A percentile compares a stretch with the other conserved stretches of the same genome.
Evolutionary conservation across 2,113 vertebrate species (phyloP).

Genomic region (Poicephalus meyeri): DNA sequence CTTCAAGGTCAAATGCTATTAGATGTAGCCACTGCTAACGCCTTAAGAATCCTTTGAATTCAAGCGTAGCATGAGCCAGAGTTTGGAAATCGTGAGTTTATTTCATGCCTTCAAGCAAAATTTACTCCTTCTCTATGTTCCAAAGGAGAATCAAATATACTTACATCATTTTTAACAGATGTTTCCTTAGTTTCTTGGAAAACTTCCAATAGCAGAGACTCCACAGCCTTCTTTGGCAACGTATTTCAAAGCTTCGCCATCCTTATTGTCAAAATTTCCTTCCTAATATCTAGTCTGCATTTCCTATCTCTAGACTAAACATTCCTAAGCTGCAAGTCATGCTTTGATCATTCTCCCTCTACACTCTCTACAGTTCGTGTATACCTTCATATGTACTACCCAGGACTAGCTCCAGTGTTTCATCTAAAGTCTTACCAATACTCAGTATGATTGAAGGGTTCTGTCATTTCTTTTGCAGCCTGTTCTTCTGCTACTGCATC

Average conservation of each 20-base stretch:
- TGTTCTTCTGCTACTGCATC: not conserved
- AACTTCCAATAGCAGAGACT: not conserved
- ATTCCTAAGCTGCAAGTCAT: not conserved
- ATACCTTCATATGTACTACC: not conserved
- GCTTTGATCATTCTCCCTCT: not conserved
- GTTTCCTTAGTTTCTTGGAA: slow-evolving; percentile 41
- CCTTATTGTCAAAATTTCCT: not conserved
- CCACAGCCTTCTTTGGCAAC: slow-evolving; percentile 47
- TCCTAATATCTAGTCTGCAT: slow-evolving; percentile 1
- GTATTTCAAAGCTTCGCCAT: not conserved
- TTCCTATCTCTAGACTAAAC: slow-evolving; percentile 9
- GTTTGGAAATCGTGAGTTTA: not conserved
- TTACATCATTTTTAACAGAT: slow-evolving; percentile 49
- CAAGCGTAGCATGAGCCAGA: not conserved
- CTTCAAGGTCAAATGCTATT: slow-evolving; percentile 1
- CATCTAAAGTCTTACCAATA: not conserved
- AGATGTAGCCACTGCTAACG: not conserved
- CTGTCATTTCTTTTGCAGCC: not conserved
- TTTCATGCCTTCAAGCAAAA: slow-evolving; percentile 21
- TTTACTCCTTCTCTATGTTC: slow-evolving; percentile 1
- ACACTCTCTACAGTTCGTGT: not conserved
- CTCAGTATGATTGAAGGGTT: not conserved
- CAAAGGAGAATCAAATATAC: slow-evolving; percentile 13
- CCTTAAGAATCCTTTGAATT: slow-evolving; percentile 1
- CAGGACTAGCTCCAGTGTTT: not conserved